These are phyloP conservation scores for Heliconius ismenius DNA, from an alignment of 2,888 invertebrate genomes.

Conservation along the genomic window DNA sequence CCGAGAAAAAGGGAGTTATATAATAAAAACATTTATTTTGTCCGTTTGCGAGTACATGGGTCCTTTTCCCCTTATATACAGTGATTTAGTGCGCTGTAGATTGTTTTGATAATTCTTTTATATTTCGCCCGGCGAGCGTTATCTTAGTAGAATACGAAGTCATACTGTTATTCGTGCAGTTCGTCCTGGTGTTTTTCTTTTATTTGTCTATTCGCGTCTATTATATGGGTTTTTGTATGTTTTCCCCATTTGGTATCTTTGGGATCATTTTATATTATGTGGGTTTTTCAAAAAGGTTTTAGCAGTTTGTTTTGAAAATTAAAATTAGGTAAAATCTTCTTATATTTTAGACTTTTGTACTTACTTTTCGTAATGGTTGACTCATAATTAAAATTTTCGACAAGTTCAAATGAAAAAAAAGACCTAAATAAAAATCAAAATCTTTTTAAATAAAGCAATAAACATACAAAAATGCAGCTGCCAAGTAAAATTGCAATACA, in stretches of 20 bases:
- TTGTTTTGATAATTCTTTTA: conserved; percentile 80
- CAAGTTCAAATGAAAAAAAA: no score
- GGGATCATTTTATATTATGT: not conserved
- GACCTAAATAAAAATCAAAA: no score
- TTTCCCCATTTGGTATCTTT: conserved; percentile 8
- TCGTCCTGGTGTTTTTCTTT: conserved; percentile 52
- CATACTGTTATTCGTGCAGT: conserved; percentile 63
- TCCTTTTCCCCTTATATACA: conserved; percentile 78
- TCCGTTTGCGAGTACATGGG: conserved; percentile 78
- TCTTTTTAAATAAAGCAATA: no score
- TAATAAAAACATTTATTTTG: conserved; percentile 82
- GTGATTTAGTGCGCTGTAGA: conserved; percentile 81
- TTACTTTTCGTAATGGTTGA: not conserved
- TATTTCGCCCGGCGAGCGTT: conserved; percentile 76
- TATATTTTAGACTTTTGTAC: conserved; percentile 24
- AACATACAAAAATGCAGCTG: conserved; percentile 52
- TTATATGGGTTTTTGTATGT: conserved; percentile 44
- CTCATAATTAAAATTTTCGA: not conserved
- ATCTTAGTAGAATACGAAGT: conserved; percentile 74
- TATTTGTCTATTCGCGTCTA: conserved; percentile 50
- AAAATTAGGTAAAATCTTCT: conserved; percentile 44
- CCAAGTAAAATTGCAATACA: conserved; percentile 38
- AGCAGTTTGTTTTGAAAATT: not conserved
- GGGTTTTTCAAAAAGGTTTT: not conserved
- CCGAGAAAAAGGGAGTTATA: conserved; percentile 80